Evolutionary conservation across 2,888 invertebrate genomes (phyloP).

Genomic region (Metallyticus violacea): DNA sequence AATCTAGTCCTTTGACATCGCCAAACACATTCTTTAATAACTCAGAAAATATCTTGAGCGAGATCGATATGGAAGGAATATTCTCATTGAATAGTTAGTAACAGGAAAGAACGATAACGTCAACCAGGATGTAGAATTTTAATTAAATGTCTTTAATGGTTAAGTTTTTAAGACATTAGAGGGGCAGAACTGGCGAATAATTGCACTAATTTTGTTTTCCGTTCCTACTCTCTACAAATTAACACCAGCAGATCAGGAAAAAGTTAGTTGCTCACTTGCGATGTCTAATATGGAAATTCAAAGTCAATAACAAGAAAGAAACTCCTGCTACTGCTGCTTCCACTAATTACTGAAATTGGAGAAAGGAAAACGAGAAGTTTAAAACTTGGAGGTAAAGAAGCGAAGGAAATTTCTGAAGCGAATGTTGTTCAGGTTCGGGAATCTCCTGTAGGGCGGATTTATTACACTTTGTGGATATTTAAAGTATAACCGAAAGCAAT

Average conservation of each 20-base stretch:
- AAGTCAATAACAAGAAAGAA: neutral
- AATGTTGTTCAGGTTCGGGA: neutral
- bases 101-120: neutral
- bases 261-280: neutral
- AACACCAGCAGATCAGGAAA: neutral
- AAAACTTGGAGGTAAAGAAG: neutral
- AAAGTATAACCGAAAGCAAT: neutral
- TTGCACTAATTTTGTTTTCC: slow-evolving; percentile 4
- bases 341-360: slow-evolving; percentile 10
- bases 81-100: neutral
- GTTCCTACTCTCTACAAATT: neutral
- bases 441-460: neutral
- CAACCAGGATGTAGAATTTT: neutral
- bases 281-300: neutral
- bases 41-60: neutral
- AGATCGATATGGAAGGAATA: neutral
- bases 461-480: neutral
- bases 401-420: neutral
- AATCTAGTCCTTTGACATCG: too few species aligned
- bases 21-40: neutral
- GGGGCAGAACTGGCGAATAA: neutral
- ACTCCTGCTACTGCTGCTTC: neutral
- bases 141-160: neutral
- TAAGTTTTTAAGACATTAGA: neutral
- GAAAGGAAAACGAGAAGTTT: neutral